A percentile compares a stretch with the other conserved stretches of the same genome.
Conservation (phyloP, 2,888 invertebrate species). For the Lucinisca nassula region DNA sequence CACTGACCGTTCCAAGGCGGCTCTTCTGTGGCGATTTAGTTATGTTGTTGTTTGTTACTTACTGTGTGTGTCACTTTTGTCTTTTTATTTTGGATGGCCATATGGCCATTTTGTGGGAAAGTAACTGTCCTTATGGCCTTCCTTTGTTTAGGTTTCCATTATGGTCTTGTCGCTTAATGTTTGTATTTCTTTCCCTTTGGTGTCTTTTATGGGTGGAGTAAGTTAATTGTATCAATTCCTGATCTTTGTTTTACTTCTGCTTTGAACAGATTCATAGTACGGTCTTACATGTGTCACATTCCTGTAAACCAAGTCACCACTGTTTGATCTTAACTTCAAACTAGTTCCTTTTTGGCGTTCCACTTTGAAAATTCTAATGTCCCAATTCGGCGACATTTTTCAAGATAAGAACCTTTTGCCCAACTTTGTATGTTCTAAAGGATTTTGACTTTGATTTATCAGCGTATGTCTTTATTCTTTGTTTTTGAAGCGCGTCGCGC, state of each 20-base stretch:
- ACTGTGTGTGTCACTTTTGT: too few species aligned
- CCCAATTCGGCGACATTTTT: neutral
- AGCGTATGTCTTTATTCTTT: neutral
- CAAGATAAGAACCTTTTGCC: constrained; percentile 3
- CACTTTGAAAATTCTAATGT: neutral
- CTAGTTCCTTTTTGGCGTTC: neutral
- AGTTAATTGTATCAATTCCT: too few species aligned
- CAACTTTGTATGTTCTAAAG: neutral
- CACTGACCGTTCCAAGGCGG: too few species aligned
- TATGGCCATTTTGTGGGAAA: too few species aligned
- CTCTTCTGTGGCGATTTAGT: too few species aligned
- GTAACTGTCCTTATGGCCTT: too few species aligned
- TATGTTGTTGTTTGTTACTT: too few species aligned
- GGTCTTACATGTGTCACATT: neutral
- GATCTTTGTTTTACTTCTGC: neutral
- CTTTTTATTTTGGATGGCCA: too few species aligned
- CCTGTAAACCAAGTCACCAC: neutral
- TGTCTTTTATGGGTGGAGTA: too few species aligned
- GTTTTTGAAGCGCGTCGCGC: neutral
- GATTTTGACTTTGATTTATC: neutral
- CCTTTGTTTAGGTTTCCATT: too few species aligned
- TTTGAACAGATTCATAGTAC: neutral
- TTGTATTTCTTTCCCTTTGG: too few species aligned
- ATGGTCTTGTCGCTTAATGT: too few species aligned
- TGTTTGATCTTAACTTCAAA: neutral